Base-by-base conservation (phyloP, 2,797 vertebrate genomes). In the Lycodopsis pacificus region DNA sequence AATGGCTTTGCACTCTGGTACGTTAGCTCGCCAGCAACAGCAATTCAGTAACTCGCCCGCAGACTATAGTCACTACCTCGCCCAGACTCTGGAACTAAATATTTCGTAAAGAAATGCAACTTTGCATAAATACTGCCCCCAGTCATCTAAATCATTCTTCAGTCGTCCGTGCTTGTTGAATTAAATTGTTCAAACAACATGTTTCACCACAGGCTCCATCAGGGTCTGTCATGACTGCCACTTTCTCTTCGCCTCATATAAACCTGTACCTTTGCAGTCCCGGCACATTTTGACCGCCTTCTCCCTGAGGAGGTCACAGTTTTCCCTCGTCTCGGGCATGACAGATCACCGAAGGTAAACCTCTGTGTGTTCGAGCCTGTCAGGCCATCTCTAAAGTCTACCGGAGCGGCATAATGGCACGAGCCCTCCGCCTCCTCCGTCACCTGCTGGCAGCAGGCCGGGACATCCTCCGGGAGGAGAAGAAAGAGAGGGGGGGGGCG, bases 341-440 rank as follows among this genome's bases (percentile, higher is more conserved):
- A 91, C 83, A 76, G 85, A 91, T 89, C 83, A 85, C 81, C 5
- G 30, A 66, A 66, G 58, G 57, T 67, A 71, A 77, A 77, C 75
- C 76, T 70, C 65, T 12, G 67, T 77, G 67, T 84, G 66, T 80
- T 79, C 66, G 51, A 73, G 51, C 10, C 65, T 65, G 68, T 84
- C 86, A 83, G 36, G 76, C 72, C 51, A 4, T 78, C 54, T 44
- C 82, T 74, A 76, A 79, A 82, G 82, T 84, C 81, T 80, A 81
- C 80, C n/a, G 64, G 59, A 64, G 73, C 12, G 17, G 72, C 25
- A 64, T 87, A 72, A 86, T 66, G 70, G 80, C 57, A 72, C 3
- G 1, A 44, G 11, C 34, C 65, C 58, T 40, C 42, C 58, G 22
- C 61, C 54, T 48, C 40, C 15, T 66, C 66, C 65, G 44, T 79